Conservation (phyloP, 2,113 vertebrate genomes). For the Struthidea cinerea region DNA sequence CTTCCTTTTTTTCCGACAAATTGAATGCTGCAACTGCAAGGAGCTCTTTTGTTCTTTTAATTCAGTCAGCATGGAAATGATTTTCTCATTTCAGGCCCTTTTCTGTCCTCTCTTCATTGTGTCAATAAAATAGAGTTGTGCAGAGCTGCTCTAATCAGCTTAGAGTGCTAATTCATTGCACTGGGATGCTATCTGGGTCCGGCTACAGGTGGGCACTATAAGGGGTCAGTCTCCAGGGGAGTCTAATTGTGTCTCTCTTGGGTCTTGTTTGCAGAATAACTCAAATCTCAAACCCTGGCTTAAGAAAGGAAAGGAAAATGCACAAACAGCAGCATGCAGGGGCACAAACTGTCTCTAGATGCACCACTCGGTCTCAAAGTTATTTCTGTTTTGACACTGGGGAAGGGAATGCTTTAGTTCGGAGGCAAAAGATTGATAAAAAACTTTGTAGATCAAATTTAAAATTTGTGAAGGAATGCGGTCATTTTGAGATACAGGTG, state of each 20-base stretch:
- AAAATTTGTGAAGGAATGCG: background rate
- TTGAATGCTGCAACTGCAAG: slow-evolving; percentile 84
- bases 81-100: slow-evolving; percentile 84
- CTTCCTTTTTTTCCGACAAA: slow-evolving; percentile 80
- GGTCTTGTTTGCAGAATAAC: slow-evolving; percentile 78
- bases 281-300: slow-evolving; percentile 69
- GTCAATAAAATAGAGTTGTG: slow-evolving; percentile 89
- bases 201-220: slow-evolving; percentile 81
- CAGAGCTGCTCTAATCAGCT: slow-evolving; percentile 84
- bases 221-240: slow-evolving; percentile 81
- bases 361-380: background rate
- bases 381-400: background rate
- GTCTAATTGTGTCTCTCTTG: slow-evolving; percentile 79
- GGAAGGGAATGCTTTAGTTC: background rate
- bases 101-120: slow-evolving; percentile 85
- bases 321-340: background rate
- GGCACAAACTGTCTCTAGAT: background rate
- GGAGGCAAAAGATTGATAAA: background rate
- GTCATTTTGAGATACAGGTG: background rate
- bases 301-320: slow-evolving; percentile 37
- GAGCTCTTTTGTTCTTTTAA: slow-evolving; percentile 85
- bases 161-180: slow-evolving; percentile 82
- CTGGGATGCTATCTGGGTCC: slow-evolving; percentile 79
- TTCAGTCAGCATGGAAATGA: slow-evolving; percentile 88
- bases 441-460: background rate